phyloP scores from a whole-genome alignment of 1,140 invertebrate genomes.

The Antheraea pernyi region DNA sequence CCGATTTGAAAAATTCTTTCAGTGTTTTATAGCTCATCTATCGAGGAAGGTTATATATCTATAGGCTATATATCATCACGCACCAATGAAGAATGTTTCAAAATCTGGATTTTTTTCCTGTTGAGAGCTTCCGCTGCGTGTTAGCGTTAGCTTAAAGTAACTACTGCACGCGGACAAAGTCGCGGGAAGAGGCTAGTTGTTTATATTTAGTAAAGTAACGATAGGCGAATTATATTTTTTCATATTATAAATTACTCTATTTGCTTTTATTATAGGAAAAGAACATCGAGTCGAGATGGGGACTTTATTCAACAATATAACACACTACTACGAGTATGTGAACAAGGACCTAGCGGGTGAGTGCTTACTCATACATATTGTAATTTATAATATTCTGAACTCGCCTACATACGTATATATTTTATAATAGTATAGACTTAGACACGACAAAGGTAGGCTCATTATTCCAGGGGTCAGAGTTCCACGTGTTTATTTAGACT shows the following conservation, averaged over 20 bases:
- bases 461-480: background rate
- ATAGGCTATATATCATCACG: too few species aligned
- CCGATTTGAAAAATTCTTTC: too few species aligned
- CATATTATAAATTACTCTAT: background rate
- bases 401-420: background rate
- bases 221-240: background rate
- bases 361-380: background rate
- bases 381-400: background rate
- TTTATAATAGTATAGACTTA: too few species aligned
- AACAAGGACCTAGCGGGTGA: slow-evolving; percentile 68
- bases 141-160: too few species aligned
- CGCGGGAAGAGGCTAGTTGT: too few species aligned
- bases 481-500: background rate
- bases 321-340: slow-evolving; percentile 55
- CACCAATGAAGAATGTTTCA: too few species aligned
- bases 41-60: too few species aligned
- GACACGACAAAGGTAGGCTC: background rate
- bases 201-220: too few species aligned
- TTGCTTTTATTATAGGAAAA: background rate
- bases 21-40: too few species aligned
- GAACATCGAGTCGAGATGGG: slow-evolving; percentile 38
- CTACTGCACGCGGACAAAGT: too few species aligned
- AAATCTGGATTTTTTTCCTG: too few species aligned
- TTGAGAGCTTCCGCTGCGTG: too few species aligned
- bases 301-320: slow-evolving; percentile 54